phyloP scores from a whole-genome alignment of 2,797 vertebrate genomes.

The Spheniscus humboldti region DNA sequence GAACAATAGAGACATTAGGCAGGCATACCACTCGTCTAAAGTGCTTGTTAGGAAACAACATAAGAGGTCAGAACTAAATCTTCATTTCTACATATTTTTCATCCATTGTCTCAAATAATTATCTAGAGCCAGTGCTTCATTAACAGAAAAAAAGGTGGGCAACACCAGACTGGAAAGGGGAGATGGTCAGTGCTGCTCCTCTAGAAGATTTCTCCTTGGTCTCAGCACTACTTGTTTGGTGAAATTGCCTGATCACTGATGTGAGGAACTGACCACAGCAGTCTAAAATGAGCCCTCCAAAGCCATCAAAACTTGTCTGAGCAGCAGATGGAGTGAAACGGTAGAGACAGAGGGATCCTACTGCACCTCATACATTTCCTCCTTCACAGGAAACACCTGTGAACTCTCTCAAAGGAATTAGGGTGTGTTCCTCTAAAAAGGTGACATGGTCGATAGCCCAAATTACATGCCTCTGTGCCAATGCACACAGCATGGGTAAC shows the following conservation, averaged over 20 bases:
- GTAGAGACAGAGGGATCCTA: neutral
- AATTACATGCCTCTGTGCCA: rapidly evolving
- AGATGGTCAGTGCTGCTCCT: neutral
- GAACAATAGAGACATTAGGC: neutral
- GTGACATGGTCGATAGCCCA: rapidly evolving
- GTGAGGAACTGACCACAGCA: neutral
- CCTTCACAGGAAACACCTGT: neutral
- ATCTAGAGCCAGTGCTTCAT: neutral
- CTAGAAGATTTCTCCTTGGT: neutral
- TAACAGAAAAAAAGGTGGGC: neutral
- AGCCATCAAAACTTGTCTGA: neutral
- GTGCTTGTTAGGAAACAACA: neutral
- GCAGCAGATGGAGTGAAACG: neutral
- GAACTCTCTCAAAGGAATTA: neutral
- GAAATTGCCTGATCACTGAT: neutral
- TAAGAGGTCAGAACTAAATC: neutral
- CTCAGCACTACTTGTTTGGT: neutral
- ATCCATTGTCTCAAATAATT: neutral
- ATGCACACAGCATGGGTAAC: neutral
- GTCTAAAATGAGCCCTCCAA: neutral
- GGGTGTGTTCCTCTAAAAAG: neutral
- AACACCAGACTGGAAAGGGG: neutral
- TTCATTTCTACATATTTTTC: neutral
- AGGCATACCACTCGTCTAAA: rapidly evolving
- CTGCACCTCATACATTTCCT: neutral